phyloP scores from a whole-genome alignment of 2,888 invertebrate species.

The Drosophila fulvimacula region DNA sequence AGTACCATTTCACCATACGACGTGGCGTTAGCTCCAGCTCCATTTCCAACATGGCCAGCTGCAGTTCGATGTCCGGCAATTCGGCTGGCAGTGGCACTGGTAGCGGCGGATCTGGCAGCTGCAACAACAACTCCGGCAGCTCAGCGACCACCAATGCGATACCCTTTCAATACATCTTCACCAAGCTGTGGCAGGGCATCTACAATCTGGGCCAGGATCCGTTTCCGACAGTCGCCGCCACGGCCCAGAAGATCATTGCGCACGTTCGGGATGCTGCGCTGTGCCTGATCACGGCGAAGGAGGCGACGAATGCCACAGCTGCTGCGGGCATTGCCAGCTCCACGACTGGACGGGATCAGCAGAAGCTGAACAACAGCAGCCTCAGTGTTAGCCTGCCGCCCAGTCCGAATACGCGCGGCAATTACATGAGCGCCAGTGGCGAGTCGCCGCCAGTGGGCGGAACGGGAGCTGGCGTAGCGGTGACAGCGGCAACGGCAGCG shows the following conservation, averaged over 20 bases:
- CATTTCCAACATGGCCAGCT: slow-evolving; percentile 86
- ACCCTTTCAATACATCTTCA: slow-evolving; percentile 89
- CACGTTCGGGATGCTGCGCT: slow-evolving; percentile 89
- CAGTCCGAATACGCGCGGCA: slow-evolving; percentile 87
- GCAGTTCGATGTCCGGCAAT: slow-evolving; percentile 26
- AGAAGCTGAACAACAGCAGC: slow-evolving; percentile 78
- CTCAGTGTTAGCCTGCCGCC: slow-evolving; percentile 87
- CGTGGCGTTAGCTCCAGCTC: slow-evolving; percentile 90
- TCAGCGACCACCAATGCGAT: slow-evolving; percentile 67
- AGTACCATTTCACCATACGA: slow-evolving; percentile 85
- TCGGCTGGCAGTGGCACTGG: slow-evolving; percentile 22
- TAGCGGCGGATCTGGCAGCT: neutral
- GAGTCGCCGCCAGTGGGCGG: slow-evolving; percentile 46
- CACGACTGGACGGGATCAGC: slow-evolving; percentile 40
- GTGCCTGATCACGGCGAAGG: slow-evolving; percentile 83
- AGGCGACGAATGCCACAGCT: slow-evolving; percentile 79
- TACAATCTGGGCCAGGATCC: slow-evolving; percentile 93
- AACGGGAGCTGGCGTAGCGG: neutral
- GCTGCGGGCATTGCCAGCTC: slow-evolving; percentile 5
- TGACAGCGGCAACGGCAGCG: slow-evolving; percentile 8
- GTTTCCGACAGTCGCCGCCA: slow-evolving; percentile 91
- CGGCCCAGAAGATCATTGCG: slow-evolving; percentile 92
- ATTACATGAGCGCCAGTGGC: slow-evolving; percentile 80
- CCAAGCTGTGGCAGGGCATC: slow-evolving; percentile 94
- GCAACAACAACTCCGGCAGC: neutral